These are phyloP conservation scores for Rousettus madagascariensis DNA, from an alignment of 2,797 vertebrate genomes.

Conservation along the genomic window DNA sequence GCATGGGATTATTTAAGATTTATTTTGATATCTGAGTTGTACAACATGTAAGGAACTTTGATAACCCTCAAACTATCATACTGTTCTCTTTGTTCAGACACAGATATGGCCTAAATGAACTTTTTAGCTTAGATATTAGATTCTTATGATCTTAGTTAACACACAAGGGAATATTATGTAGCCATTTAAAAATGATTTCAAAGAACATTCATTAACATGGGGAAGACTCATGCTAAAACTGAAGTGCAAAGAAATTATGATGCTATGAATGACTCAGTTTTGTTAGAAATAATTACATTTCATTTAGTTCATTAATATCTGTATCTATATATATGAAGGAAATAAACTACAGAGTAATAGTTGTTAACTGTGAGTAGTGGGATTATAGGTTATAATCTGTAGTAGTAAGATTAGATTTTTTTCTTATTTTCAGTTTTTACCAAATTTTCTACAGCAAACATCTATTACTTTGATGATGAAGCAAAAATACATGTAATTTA, in stretches of 20 bases:
- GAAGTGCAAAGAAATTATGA: neutral
- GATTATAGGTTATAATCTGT: neutral
- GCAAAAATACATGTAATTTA: neutral
- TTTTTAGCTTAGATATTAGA: neutral
- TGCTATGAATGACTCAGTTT: neutral
- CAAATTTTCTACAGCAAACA: neutral
- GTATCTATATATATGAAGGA: neutral
- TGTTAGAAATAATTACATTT: conserved; percentile 35
- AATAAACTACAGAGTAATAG: neutral
- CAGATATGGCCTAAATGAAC: neutral
- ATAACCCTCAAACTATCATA: neutral
- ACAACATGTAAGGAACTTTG: neutral
- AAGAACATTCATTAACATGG: neutral
- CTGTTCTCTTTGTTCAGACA: neutral
- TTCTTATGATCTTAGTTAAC: neutral
- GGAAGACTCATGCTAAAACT: neutral
- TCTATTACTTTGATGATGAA: conserved; percentile 19
- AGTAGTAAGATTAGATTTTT: neutral
- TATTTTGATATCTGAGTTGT: neutral
- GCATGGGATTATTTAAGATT: neutral
- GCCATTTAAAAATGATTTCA: conserved; percentile 22
- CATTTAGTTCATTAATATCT: conserved; percentile 12
- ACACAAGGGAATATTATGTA: neutral
- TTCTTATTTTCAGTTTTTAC: neutral
- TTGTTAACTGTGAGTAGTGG: neutral